phyloP scores from a whole-genome alignment of 2,113 vertebrate genomes.

The Cisticola juncidis region DNA sequence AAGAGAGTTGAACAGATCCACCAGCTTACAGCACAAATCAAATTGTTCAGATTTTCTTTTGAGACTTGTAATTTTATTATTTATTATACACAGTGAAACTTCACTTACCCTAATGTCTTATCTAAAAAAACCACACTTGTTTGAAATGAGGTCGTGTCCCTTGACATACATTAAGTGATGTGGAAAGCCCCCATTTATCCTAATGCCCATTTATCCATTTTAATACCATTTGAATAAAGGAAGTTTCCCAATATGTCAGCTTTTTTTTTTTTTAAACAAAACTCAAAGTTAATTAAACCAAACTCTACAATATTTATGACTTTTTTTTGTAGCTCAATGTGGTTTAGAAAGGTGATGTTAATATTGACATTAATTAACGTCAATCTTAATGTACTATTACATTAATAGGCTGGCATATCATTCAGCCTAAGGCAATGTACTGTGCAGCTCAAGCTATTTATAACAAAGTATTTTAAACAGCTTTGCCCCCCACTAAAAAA shows the following conservation, averaged over 20 bases:
- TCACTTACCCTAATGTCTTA: conserved; percentile 13
- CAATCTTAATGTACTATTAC: conserved; percentile 67
- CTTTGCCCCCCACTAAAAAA: conserved; percentile 20
- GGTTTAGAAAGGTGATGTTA: conserved; percentile 61
- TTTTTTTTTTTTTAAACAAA: neutral
- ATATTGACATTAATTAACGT: conserved; percentile 72
- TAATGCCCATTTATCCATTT: neutral
- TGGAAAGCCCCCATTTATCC: conserved; percentile 10
- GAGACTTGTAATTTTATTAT: conserved; percentile 13
- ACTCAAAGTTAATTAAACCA: conserved; percentile 64
- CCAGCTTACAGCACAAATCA: neutral
- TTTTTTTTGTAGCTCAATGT: conserved; percentile 35
- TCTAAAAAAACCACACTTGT: neutral
- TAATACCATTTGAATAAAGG: conserved; percentile 20
- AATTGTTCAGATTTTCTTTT: neutral
- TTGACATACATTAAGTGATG: conserved; percentile 17
- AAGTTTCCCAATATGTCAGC: neutral
- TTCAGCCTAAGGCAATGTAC: conserved; percentile 52
- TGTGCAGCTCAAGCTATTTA: conserved; percentile 69
- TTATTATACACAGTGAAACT: conserved; percentile 12
- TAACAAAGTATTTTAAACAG: conserved; percentile 69
- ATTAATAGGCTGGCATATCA: conserved; percentile 67
- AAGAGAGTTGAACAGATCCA: neutral
- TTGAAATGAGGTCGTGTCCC: conserved; percentile 48
- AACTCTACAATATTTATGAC: conserved; percentile 50